A percentile compares a stretch with the other conserved stretches of the same genome.
Evolutionary conservation across 2,113 vertebrate species (phyloP).

Genomic region (Petaurus breviceps): DNA sequence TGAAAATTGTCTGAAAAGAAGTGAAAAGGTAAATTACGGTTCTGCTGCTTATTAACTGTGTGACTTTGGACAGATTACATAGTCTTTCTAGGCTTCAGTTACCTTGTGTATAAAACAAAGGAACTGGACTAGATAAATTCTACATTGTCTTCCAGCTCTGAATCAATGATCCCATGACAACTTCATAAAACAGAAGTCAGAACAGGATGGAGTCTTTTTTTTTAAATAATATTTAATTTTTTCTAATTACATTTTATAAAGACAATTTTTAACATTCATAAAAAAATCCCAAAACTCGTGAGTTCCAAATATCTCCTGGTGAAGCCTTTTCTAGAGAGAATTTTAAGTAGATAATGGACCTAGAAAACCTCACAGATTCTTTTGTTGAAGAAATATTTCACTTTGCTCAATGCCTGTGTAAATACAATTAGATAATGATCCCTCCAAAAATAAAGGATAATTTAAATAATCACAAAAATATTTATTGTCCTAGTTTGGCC

Average conservation of each 20-base stretch:
- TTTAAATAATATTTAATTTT: background rate
- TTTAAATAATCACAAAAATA: background rate
- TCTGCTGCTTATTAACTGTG: background rate
- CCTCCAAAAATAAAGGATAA: background rate
- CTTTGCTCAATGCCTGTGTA: background rate
- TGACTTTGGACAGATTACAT: too few relatives aligned
- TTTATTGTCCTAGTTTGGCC: background rate
- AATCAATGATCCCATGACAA: background rate
- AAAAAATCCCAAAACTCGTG: too few relatives aligned
- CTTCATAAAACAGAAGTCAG: background rate
- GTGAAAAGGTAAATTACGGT: background rate
- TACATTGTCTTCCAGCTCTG: background rate
- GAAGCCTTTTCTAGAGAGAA: background rate
- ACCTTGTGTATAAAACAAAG: background rate
- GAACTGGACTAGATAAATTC: background rate
- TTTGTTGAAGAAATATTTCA: background rate
- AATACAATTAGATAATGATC: background rate
- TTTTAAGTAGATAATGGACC: background rate
- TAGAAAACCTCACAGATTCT: background rate
- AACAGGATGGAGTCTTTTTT: background rate
- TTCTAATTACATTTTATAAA: background rate
- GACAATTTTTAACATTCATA: background rate
- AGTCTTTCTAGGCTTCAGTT: background rate
- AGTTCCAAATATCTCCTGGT: background rate
- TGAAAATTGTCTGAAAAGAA: background rate